A percentile compares a stretch with the other conserved stretches of the same genome.
phyloP scores from a whole-genome alignment of 2,113 vertebrate genomes.

The Otocyon megalotis region DNA sequence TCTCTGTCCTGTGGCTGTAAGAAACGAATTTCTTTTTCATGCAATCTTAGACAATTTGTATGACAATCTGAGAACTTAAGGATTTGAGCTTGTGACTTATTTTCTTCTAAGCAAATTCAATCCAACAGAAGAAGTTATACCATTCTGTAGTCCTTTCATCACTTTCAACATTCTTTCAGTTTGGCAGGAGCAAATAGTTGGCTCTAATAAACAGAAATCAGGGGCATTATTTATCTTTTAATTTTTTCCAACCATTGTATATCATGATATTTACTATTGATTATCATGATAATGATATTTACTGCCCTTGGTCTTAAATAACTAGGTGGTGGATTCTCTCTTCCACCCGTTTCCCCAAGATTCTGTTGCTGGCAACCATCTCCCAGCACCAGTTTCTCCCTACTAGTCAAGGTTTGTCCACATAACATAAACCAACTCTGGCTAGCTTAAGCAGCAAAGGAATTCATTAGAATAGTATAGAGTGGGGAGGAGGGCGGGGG shows the following conservation, averaged over 20 bases:
- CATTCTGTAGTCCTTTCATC: too few relatives aligned
- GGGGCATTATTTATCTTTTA: neutral
- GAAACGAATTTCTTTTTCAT: conserved; percentile 10
- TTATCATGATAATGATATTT: neutral
- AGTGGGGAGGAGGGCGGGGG: too few relatives aligned
- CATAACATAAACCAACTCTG: neutral
- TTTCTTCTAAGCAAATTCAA: conserved; percentile 8
- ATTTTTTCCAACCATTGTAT: neutral
- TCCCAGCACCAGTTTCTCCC: neutral
- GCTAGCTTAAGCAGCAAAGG: neutral
- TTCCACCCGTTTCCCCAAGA: neutral
- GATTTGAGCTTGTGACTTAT: neutral
- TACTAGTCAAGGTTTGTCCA: neutral
- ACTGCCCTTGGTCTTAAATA: neutral
- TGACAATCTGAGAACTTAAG: neutral
- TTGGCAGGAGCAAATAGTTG: neutral
- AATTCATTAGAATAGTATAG: neutral
- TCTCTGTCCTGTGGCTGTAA: neutral
- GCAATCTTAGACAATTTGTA: neutral
- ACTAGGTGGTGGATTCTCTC: neutral
- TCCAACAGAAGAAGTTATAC: neutral
- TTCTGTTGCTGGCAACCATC: neutral
- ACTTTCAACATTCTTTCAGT: neutral
- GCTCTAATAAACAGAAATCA: neutral
- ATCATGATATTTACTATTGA: neutral